Evolutionary conservation across 1,140 invertebrate species (phyloP).

Genomic region (Leguminivora glycinivorella): DNA sequence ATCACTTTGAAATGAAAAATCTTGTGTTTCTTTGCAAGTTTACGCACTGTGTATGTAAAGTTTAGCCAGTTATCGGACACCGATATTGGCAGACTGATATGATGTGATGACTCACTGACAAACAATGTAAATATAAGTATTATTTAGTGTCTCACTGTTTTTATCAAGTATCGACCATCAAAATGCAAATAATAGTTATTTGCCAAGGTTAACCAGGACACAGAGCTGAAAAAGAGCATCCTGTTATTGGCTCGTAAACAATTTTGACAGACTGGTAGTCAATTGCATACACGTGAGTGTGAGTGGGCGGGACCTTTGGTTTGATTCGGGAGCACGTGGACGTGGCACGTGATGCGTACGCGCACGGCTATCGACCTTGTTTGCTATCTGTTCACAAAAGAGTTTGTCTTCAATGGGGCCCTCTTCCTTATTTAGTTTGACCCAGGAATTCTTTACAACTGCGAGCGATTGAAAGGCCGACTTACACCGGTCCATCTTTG

Average conservation of each 20-base stretch:
- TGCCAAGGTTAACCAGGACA: not conserved
- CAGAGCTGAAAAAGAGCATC: not conserved
- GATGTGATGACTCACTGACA: no score
- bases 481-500: not conserved
- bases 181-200: not conserved
- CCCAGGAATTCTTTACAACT: not conserved
- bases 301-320: constrained; percentile 27
- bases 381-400: not conserved
- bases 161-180: not conserved
- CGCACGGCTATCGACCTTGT: constrained; percentile 34
- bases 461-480: not conserved
- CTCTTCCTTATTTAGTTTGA: not conserved
- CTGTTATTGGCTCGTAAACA: constrained; percentile 6
- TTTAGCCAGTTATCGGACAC: no score
- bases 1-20: no score
- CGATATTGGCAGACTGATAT: no score
- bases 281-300: constrained; percentile 4
- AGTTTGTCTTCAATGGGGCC: not conserved
- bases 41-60: no score
- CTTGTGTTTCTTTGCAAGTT: no score
- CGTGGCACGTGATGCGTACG: constrained; percentile 43
- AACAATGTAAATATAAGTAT: no score
- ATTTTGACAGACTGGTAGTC: not conserved
- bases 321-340: constrained; percentile 42
- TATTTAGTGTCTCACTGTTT: no score